phyloP scores from a whole-genome alignment of 2,888 invertebrate genomes.

The Polydrusus cervinus region DNA sequence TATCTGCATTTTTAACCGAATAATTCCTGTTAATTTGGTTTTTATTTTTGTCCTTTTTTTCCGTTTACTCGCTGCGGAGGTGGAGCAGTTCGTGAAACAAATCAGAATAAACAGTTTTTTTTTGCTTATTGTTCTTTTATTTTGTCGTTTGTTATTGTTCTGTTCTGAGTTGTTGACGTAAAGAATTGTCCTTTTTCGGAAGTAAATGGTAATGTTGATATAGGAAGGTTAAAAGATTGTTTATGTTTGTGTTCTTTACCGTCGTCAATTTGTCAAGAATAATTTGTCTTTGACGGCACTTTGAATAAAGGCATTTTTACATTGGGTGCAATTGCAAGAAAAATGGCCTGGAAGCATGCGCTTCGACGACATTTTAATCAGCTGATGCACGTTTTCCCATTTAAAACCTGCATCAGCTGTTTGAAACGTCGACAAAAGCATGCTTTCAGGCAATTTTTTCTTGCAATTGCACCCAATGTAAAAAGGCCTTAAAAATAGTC shows the following conservation, averaged over 20 bases:
- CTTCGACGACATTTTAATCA: no score
- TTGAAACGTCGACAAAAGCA: no score
- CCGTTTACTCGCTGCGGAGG: background rate
- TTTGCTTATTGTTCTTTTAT: constrained; percentile 23
- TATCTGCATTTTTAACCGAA: no score
- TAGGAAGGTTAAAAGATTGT: constrained; percentile 4
- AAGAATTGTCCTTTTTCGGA: constrained; percentile 16
- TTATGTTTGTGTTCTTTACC: background rate
- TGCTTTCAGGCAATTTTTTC: no score
- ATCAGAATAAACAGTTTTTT: constrained; percentile 20
- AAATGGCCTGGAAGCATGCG: no score
- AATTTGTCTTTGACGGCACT: background rate
- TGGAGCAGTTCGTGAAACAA: constrained; percentile 1
- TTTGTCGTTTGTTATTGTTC: constrained; percentile 20
- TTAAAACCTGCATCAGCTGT: no score
- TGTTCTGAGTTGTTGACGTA: constrained; percentile 16
- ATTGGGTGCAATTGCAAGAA: no score
- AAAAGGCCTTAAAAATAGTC: no score
- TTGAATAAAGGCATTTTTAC: background rate
- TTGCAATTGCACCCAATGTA: no score
- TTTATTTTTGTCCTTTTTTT: no score
- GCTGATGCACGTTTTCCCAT: no score
- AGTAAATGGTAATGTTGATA: constrained; percentile 10
- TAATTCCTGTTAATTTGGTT: no score
- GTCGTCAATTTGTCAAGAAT: constrained; percentile 13